Conservation (phyloP, 2,113 vertebrate species). For the Silurus glanis region DNA sequence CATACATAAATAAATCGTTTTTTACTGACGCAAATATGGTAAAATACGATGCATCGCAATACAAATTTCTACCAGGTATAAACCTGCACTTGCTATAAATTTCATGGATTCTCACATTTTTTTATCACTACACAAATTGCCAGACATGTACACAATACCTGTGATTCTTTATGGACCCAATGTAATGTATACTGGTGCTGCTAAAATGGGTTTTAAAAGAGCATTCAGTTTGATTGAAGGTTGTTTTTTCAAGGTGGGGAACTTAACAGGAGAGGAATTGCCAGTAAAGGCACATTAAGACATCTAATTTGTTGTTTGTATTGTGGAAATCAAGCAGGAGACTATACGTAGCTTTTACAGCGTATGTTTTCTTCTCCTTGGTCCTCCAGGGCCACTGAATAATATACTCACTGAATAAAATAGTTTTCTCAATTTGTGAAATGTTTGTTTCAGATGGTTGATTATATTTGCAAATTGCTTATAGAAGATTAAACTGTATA, state of each 20-base stretch:
- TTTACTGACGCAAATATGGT: too few species aligned
- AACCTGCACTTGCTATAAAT: not conserved
- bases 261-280: not conserved
- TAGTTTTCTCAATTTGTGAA: constrained; percentile 8
- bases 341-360: constrained; percentile 4
- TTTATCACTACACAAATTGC: constrained; percentile 17
- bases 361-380: not conserved
- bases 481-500: not conserved
- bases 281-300: constrained; percentile 13
- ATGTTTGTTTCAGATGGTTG: constrained; percentile 7
- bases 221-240: constrained; percentile 20
- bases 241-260: constrained; percentile 47
- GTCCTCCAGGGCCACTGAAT: not conserved
- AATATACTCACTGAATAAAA: not conserved
- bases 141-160: not conserved
- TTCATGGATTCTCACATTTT: constrained; percentile 1
- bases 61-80: too few species aligned
- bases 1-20: too few species aligned
- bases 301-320: constrained; percentile 17
- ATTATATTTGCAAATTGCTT: not conserved
- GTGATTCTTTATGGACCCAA: constrained; percentile 12
- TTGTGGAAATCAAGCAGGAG: constrained; percentile 26
- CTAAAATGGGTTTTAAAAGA: constrained; percentile 32
- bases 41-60: too few species aligned
- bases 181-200: constrained; percentile 27